A percentile compares a stretch with the other conserved stretches of the same genome.
phyloP scores from a whole-genome alignment of 2,113 vertebrate species.

The Cyprinodon variegatus region DNA sequence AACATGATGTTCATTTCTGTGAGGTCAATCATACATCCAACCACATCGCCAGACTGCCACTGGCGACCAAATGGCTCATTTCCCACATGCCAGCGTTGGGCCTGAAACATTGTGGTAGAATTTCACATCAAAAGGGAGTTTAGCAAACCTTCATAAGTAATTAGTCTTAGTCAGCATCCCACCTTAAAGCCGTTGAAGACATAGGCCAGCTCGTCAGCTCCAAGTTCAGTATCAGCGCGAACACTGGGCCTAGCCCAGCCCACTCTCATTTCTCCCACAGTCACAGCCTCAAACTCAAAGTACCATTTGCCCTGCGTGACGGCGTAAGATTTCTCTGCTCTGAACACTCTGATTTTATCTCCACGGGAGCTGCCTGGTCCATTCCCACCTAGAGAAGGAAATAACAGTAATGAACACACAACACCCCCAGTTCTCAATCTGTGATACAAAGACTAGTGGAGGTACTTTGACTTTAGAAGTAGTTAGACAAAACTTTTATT shows the following conservation, averaged over 20 bases:
- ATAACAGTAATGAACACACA: slow-evolving; percentile 13
- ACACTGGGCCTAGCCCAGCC: slow-evolving; percentile 90
- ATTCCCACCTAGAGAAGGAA: slow-evolving; percentile 69
- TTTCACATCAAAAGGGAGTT: neutral
- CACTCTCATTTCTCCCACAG: slow-evolving; percentile 92
- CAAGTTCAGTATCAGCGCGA: slow-evolving; percentile 86
- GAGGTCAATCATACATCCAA: slow-evolving; percentile 94
- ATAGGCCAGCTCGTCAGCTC: slow-evolving; percentile 88
- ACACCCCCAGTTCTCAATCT: no score
- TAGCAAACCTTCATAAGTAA: slow-evolving; percentile 1
- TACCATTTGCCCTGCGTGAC: slow-evolving; percentile 91
- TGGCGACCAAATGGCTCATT: slow-evolving; percentile 89
- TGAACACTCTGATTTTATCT: slow-evolving; percentile 87
- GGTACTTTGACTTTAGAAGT: no score
- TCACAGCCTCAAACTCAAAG: slow-evolving; percentile 92
- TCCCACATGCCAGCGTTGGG: slow-evolving; percentile 92
- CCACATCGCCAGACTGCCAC: slow-evolving; percentile 90
- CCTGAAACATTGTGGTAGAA: slow-evolving; percentile 68
- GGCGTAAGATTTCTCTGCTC: slow-evolving; percentile 87
- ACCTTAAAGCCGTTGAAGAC: slow-evolving; percentile 94
- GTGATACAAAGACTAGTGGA: neutral
- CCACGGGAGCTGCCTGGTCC: slow-evolving; percentile 68
- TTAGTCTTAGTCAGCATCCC: slow-evolving; percentile 13
- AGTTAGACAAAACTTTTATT: no score
- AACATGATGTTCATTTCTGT: slow-evolving; percentile 90